Evolutionary conservation across 2,888 invertebrate genomes (phyloP).

Genomic region (Stictocephala bisonia): DNA sequence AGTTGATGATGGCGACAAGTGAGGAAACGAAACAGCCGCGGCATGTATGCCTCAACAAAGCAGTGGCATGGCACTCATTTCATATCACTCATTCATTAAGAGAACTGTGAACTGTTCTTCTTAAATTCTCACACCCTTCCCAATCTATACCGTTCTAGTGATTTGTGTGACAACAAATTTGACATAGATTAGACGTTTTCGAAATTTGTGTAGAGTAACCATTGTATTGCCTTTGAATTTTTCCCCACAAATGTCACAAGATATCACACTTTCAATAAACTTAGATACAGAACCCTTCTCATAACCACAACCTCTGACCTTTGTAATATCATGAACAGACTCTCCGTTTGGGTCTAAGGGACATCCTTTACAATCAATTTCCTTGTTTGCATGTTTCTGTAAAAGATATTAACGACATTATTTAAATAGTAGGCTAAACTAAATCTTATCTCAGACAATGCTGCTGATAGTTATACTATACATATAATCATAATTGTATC

Average conservation of each 20-base stretch:
- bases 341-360: slow-evolving; percentile 50
- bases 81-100: too few relatives aligned
- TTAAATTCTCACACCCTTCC: too few relatives aligned
- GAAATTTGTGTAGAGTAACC: slow-evolving; percentile 76
- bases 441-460: neutral
- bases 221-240: slow-evolving; percentile 70
- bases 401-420: slow-evolving; percentile 39
- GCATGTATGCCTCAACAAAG: too few relatives aligned
- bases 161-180: too few relatives aligned
- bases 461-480: neutral
- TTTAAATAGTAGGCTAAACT: too few relatives aligned
- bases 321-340: slow-evolving; percentile 46
- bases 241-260: slow-evolving; percentile 73
- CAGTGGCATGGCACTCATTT: too few relatives aligned
- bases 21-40: too few relatives aligned
- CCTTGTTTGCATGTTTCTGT: slow-evolving; percentile 73
- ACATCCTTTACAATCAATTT: slow-evolving; percentile 67
- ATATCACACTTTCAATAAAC: slow-evolving; percentile 57
- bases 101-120: too few relatives aligned
- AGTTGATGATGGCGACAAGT: too few relatives aligned
- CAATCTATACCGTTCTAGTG: too few relatives aligned
- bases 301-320: slow-evolving; percentile 63
- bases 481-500: too few relatives aligned
- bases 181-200: slow-evolving; percentile 73
- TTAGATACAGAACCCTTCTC: slow-evolving; percentile 61